Evolutionary conservation across 2,113 vertebrate species (phyloP).

Genomic region (Astatotilapia flaviijosephi): DNA sequence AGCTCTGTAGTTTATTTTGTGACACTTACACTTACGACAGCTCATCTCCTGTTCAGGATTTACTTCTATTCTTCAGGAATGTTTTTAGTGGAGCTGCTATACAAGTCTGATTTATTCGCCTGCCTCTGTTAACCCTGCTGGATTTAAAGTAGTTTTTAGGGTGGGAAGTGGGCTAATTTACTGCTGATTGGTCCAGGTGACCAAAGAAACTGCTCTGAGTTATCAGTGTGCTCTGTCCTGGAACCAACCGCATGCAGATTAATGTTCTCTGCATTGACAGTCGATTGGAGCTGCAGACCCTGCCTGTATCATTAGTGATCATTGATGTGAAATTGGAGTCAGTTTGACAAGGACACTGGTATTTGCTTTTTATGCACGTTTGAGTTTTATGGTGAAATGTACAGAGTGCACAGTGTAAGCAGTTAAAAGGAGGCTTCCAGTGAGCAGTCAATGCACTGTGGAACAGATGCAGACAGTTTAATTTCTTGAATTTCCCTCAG

Average conservation of each 20-base stretch:
- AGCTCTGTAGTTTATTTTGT: background rate
- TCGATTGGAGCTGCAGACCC: background rate
- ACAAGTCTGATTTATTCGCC: fast-evolving
- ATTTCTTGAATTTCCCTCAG: background rate
- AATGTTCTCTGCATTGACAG: background rate
- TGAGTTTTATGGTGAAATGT: background rate
- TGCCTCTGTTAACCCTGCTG: fast-evolving
- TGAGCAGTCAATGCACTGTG: background rate
- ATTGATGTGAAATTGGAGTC: background rate
- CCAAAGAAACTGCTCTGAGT: background rate
- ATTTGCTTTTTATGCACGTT: background rate
- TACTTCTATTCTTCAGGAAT: background rate
- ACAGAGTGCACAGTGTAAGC: background rate
- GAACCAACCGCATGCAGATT: fast-evolving
- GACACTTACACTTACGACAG: background rate
- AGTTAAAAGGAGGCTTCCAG: background rate
- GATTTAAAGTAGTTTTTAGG: background rate
- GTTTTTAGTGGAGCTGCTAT: background rate
- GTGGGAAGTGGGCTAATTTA: fast-evolving
- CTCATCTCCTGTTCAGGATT: background rate
- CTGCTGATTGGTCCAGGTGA: background rate
- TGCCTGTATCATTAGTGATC: background rate
- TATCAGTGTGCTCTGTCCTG: background rate
- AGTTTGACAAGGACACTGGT: background rate
- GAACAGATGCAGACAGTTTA: background rate